phyloP scores from a whole-genome alignment of 2,888 invertebrate genomes.

The Drosophila pullipes region DNA sequence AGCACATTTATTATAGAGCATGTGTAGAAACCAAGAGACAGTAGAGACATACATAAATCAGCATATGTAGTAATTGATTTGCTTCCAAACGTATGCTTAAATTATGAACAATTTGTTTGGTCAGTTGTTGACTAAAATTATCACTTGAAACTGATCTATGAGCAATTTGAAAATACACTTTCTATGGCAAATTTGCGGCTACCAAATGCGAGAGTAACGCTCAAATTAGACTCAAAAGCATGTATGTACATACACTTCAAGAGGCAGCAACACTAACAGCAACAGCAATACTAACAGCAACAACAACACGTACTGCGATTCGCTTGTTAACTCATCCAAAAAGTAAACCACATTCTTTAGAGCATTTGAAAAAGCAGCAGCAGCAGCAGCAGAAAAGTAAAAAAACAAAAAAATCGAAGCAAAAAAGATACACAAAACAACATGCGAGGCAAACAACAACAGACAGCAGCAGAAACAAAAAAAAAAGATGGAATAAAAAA shows the following conservation, averaged over 20 bases:
- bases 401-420: constrained; percentile 19
- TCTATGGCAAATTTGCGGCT: constrained; percentile 74
- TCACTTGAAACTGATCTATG: constrained; percentile 73
- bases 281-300: constrained; percentile 28
- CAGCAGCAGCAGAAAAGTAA: constrained; percentile 15
- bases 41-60: constrained; percentile 33
- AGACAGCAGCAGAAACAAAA: constrained; percentile 35
- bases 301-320: constrained; percentile 55
- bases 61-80: constrained; percentile 11
- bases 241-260: constrained; percentile 53
- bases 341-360: constrained; percentile 79
- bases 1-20: constrained; percentile 18
- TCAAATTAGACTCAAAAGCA: constrained; percentile 62
- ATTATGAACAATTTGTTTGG: constrained; percentile 65
- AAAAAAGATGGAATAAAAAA: constrained; percentile 55
- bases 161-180: constrained; percentile 62
- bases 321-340: constrained; percentile 82
- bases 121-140: constrained; percentile 66
- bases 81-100: constrained; percentile 18
- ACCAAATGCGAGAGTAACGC: constrained; percentile 30
- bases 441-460: constrained; percentile 65
- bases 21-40: neutral
- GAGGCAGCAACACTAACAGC: constrained; percentile 26
- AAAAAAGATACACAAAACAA: constrained; percentile 49
- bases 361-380: constrained; percentile 64